Base-by-base conservation (phyloP, 2,888 invertebrate genomes). In the Cepaea hortensis region DNA sequence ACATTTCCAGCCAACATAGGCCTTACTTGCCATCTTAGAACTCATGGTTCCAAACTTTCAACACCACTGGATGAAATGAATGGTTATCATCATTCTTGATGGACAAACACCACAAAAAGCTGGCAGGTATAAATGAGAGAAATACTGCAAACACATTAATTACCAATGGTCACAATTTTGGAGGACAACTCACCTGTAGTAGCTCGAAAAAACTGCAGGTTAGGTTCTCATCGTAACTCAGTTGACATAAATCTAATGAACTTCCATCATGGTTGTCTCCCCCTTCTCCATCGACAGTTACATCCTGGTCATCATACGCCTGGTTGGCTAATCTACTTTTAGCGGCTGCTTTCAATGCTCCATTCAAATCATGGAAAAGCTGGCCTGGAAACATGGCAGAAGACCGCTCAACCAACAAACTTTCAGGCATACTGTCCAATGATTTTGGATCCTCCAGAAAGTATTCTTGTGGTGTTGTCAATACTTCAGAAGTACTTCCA, bases 221-320 rank as follows among this genome's bases (percentile, higher is more conserved):
- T 18, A 81, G 65, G 46, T 81, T 81, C 68, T 81, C 81, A 20
- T 81, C 81, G 13, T 46, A 81, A 46, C 48, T 81, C 46, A 81
- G 46, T 6, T 4, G 81, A 68, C 81, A 81, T 23, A 81, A 7
- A 5, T 68, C 68, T 4, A 65, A 3, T 46, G 81, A 81, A n/a
- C 50, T 70, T 23, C 3, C n/a, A 11, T 62, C 50, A 13, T 72
- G n/a, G n/a, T 6, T 48, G 7, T 48, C 77, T 6, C 5, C 46
- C 13, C 23, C 73, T 23, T 81, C 81, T 55, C 81, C 81, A 23
- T 81, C 81, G 50, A 72, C 48, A 3, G 55, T 55, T n/a, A 81
- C 72, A 72, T 81, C 75, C 18, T 75, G 55, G 55, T 55, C 81
- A 79, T 79, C 61, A 61, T 23, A n/a, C 0, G n/a, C 23, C 3